Evolutionary conservation across 2,113 vertebrate species (phyloP).

Genomic region (Okapia johnstoni): DNA sequence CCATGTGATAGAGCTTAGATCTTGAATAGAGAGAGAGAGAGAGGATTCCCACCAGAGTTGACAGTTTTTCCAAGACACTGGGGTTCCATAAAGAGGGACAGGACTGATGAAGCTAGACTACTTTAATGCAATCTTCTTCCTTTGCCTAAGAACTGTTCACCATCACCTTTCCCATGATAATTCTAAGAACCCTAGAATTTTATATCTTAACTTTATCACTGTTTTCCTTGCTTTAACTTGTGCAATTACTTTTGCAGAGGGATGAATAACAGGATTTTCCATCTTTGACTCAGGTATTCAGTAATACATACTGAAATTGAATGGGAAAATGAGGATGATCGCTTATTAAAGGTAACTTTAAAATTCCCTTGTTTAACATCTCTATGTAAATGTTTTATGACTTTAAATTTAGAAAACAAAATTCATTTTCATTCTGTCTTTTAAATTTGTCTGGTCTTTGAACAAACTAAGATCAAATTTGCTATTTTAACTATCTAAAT

Average conservation of each 20-base stretch:
- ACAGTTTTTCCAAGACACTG: background rate
- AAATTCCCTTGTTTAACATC: background rate
- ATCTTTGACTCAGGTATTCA: background rate
- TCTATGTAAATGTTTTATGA: background rate
- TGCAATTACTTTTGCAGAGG: background rate
- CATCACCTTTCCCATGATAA: background rate
- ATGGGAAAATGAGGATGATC: background rate
- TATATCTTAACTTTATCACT: background rate
- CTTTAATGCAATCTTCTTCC: background rate
- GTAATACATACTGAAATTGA: background rate
- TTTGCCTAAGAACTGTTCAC: background rate
- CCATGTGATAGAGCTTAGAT: no score
- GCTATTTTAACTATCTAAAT: conserved; percentile 31
- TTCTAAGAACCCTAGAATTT: background rate
- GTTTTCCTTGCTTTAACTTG: background rate
- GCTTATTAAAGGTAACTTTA: background rate
- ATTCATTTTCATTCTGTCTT: background rate
- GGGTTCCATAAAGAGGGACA: background rate
- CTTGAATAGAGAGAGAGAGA: background rate
- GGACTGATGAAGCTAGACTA: background rate
- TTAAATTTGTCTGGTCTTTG: background rate
- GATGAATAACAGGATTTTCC: background rate
- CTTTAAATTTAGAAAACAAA: background rate
- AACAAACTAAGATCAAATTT: conserved; percentile 10
- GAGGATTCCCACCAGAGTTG: fast-evolving